Evolutionary conservation across 2,113 vertebrate genomes (phyloP), one percentile per base, ranked within the genome.

Genomic region (Pyrgilauda ruficollis): DNA sequence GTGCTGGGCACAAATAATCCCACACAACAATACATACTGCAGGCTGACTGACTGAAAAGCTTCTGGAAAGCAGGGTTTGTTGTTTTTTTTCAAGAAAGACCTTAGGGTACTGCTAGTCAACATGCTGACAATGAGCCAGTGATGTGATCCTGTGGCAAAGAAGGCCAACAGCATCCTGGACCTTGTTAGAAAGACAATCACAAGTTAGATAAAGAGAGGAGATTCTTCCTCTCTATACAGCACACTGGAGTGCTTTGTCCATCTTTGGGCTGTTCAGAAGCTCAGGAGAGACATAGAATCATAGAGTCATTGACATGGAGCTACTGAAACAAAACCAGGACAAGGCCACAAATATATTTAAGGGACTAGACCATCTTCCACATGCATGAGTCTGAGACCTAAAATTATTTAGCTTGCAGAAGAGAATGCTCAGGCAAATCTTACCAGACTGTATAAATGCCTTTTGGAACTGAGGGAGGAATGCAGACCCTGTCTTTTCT

Each of bases 1-100:
- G 8, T 2, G 0, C 10, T 39, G 31, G 17, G 21, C 9, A 75
- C 0, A 2, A 75, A 53, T 31, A 55, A 41, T 4, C 3, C 11
- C 7, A 21, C 23, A 70, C 15, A 77, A 6, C 30, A 56, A 20
- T 28, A 46, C 1, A 12, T 9, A 13, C 7, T 21, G 8, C 21
- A 63, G 27, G 7, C 6, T 50, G 23, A 19, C 27, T 44, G 31
- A 24, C 13, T 56, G 49, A 22, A 70, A 86, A 37, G 12, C 18
- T 80, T 10, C 49, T 72, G 31, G 10, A 53, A 73, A 73, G 22
- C 3, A 37, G 9, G 2, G 39, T 39, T 39, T 39, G 39, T 41
- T 41, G 37, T 7, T 2, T 4, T 87, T 79, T 77, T 28, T 33
- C 1, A 1, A 47, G 66, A 75, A 75, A 3, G 8, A 61, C 37